A percentile compares a stretch with the other conserved stretches of the same genome.
These are phyloP conservation scores for Acarapis woodi DNA, from an alignment of 1,140 invertebrate species.

Conservation along the genomic window DNA sequence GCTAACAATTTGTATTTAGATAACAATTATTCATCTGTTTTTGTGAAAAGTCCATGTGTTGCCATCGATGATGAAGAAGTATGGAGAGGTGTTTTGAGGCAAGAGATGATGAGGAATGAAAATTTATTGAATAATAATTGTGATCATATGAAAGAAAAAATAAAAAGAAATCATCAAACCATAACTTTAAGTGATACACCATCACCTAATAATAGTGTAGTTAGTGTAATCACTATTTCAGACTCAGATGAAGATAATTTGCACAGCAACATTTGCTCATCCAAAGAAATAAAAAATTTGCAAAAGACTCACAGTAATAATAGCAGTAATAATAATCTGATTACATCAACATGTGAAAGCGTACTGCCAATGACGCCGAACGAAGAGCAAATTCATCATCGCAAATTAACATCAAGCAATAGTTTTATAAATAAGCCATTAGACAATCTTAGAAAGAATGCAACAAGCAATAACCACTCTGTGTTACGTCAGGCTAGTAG, in stretches of 20 bases:
- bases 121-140: too few relatives aligned
- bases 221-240: constrained; percentile 88
- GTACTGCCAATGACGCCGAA: constrained; percentile 18
- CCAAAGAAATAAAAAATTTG: constrained; percentile 5
- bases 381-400: constrained; percentile 12
- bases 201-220: constrained; percentile 50
- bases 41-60: background rate
- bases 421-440: constrained; percentile 12
- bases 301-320: background rate
- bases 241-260: constrained; percentile 53
- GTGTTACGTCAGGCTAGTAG: constrained; percentile 51
- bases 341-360: constrained; percentile 16
- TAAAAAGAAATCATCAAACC: constrained; percentile 25
- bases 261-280: constrained; percentile 11
- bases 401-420: background rate
- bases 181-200: constrained; percentile 72
- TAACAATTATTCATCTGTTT: constrained; percentile 1
- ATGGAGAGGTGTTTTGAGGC: background rate
- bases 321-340: background rate
- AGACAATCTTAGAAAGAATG: constrained; percentile 27
- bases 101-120: background rate
- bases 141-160: background rate
- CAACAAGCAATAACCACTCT: too few relatives aligned
- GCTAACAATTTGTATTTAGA: background rate
- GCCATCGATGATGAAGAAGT: background rate